A percentile compares a stretch with the other conserved stretches of the same genome.
Conservation (phyloP, 1,140 invertebrate genomes). For the Littorina saxatilis region DNA sequence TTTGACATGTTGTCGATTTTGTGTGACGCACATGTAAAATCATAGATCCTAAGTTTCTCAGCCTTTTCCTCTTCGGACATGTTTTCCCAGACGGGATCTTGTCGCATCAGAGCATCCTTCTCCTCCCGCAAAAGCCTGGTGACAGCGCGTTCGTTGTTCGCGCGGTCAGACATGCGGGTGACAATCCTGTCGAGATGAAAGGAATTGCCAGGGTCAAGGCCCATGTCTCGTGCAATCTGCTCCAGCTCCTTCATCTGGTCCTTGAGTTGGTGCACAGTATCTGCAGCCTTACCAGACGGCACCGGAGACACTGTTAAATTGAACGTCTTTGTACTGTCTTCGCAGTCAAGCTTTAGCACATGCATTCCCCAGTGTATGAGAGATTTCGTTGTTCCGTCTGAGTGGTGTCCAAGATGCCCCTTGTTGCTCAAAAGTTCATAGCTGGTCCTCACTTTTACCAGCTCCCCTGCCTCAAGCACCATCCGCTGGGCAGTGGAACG, state of each 20-base stretch:
- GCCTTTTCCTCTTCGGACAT: background rate
- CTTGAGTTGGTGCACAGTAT: background rate
- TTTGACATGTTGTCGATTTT: constrained; percentile 10
- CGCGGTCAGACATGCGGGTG: constrained; percentile 38
- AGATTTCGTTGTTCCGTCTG: constrained; percentile 41
- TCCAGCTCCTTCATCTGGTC: constrained; percentile 23
- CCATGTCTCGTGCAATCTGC: constrained; percentile 13
- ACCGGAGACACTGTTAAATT: too few species aligned
- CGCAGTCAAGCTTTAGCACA: constrained; percentile 24
- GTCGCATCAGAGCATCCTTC: background rate
- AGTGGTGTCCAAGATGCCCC: constrained; percentile 25
- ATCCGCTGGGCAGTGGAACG: constrained; percentile 39
- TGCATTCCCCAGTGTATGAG: constrained; percentile 33
- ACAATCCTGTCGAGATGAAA: constrained; percentile 21
- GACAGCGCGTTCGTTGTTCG: constrained; percentile 32
- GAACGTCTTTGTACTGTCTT: constrained; percentile 8
- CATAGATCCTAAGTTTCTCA: background rate
- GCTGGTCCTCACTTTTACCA: constrained; percentile 28
- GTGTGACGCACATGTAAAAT: constrained; percentile 35
- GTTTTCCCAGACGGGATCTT: background rate
- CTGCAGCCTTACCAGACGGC: too few species aligned
- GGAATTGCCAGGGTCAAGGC: background rate
- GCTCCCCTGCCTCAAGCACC: constrained; percentile 36
- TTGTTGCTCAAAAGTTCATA: constrained; percentile 23
- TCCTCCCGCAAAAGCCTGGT: constrained; percentile 23